phyloP scores from a whole-genome alignment of 2,888 invertebrate genomes.

The Scaptomyza reducta region DNA sequence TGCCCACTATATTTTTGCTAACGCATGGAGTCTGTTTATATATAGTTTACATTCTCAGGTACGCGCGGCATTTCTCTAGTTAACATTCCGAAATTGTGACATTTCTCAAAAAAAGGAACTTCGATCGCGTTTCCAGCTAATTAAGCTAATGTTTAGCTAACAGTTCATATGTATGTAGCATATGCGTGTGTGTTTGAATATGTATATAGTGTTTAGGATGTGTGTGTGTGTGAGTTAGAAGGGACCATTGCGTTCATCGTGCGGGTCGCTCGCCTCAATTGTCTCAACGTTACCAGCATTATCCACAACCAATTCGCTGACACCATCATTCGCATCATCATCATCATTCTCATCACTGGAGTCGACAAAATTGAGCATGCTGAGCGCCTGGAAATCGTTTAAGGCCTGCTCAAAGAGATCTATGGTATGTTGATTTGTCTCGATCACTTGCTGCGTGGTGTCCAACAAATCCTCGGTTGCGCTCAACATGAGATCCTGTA shows the following conservation, averaged over 20 bases:
- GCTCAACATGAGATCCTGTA: constrained; percentile 70
- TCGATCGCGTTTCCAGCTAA: constrained; percentile 51
- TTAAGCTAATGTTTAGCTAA: constrained; percentile 41
- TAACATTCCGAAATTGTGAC: constrained; percentile 62
- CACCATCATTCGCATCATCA: constrained; percentile 8
- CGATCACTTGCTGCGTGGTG: constrained; percentile 80
- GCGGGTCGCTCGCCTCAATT: constrained; percentile 55
- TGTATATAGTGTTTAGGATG: constrained; percentile 12
- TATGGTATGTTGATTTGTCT: constrained; percentile 81
- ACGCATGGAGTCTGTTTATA: constrained; percentile 47
- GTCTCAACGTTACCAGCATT: constrained; percentile 28
- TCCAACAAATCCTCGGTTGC: constrained; percentile 83
- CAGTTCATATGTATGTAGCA: constrained; percentile 17
- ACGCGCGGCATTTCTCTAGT: constrained; percentile 75
- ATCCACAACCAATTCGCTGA: not conserved
- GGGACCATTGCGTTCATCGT: constrained; percentile 33
- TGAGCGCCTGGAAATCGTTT: constrained; percentile 83
- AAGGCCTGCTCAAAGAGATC: constrained; percentile 84
- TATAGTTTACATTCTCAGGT: constrained; percentile 53
- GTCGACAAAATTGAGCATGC: constrained; percentile 81
- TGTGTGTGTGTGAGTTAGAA: constrained; percentile 26
- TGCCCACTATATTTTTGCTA: constrained; percentile 15
- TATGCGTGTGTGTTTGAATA: not conserved
- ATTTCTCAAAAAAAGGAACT: constrained; percentile 63
- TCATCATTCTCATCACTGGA: constrained; percentile 81